phyloP scores from a whole-genome alignment of 2,113 vertebrate genomes.

The Abramis brama region DNA sequence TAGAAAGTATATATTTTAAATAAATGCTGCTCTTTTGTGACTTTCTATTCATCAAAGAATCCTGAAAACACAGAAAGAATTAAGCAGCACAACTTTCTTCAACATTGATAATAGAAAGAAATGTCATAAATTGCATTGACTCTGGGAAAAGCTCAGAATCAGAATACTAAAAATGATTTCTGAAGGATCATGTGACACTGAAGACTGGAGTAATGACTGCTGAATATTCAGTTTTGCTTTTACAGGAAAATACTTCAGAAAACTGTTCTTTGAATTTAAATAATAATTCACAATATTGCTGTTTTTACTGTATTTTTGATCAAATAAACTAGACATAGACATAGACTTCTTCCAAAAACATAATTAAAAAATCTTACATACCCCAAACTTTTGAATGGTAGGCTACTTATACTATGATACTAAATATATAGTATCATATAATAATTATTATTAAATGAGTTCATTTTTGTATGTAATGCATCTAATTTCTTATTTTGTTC shows the following conservation, averaged over 20 bases:
- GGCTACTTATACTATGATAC: no score
- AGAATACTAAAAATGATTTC: not conserved
- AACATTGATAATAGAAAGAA: not conserved
- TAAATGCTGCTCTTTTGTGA: no score
- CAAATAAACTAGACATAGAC: not conserved
- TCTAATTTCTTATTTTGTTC: not conserved
- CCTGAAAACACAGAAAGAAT: not conserved
- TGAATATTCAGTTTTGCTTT: not conserved
- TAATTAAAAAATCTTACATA: no score
- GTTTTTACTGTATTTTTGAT: not conserved
- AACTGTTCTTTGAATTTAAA: not conserved
- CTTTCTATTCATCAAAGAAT: not conserved
- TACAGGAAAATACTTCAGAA: not conserved
- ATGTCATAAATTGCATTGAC: no score
- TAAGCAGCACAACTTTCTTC: not conserved
- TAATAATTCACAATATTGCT: not conserved
- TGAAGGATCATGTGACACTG: not conserved
- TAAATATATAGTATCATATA: no score
- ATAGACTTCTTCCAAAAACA: no score
- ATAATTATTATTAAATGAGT: no score
- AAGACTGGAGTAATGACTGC: not conserved
- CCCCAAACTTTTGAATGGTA: no score
- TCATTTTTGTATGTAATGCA: no score
- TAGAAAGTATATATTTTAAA: not conserved
- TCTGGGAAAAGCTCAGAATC: no score